Base-by-base conservation (phyloP, 2,888 invertebrate genomes). In the Polyommatus icarus region DNA sequence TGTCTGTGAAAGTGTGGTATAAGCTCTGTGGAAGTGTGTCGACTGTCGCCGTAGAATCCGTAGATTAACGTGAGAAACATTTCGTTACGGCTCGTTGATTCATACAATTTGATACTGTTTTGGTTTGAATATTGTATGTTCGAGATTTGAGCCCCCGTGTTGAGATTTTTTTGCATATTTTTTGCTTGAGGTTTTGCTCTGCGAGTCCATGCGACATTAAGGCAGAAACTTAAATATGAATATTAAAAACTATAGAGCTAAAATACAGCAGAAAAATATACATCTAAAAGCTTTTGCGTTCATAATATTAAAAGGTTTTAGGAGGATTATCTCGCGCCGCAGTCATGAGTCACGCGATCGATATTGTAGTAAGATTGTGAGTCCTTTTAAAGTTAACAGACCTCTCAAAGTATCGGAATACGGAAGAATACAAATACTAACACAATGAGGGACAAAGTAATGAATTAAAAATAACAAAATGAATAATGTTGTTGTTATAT, bases 1-100 rank as follows among this genome's bases (percentile, higher is more conserved):
- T 79, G 81, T 81, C 80, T 80, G 83, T 81, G 81, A 82, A 82
- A 83, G 81, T 81, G 78, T 80, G 79, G 72, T n/a, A 76, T 78
- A 78, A 76, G 73, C 73, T 73, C n/a, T 78, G 18, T 54, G 75
- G 36, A 78, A 80, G 79, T 80, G 79, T 82, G 81, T 78, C 81
- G 79, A 73, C 61, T 61, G 61, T 24, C 61, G 20, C 61, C 61
- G 61, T 61, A 24, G 61, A 77, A 76, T 78, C 61, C 61, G 61
- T 61, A 24, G 61, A 77, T 77, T 78, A 32, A 78, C 77, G 79
- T 79, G 76, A 72, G 77, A 77, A 77, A 40, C 59, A 20, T 6
- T 40, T 24, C 46, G 50, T 73, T 73, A 46, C 73, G 73, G 12
- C 50, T 10, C 24, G 46, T 73, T 73, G 50, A 46, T 12, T 36